Percentiles rank a stretch among this genome's conserved stretches.
Evolutionary conservation across 2,888 invertebrate genomes (phyloP).

Genomic region (Pandemis corylana): DNA sequence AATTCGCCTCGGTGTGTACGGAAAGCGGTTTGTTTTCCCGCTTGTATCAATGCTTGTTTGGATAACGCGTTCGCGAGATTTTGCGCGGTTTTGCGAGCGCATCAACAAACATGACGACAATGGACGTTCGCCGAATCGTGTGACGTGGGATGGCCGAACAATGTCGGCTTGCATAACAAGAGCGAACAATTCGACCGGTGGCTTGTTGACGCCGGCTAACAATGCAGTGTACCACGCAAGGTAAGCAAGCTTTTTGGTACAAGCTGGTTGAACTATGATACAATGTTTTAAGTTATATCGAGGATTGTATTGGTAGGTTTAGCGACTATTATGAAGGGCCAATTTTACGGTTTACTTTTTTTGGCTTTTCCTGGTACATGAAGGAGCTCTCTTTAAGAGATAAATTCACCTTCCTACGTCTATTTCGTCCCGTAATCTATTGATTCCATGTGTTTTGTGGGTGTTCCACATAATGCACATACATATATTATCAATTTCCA

Average conservation of each 20-base stretch:
- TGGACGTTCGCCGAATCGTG: slow-evolving; percentile 77
- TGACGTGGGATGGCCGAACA: slow-evolving; percentile 79
- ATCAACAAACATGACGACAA: slow-evolving; percentile 81
- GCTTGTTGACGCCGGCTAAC: slow-evolving; percentile 71
- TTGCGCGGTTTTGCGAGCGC: slow-evolving; percentile 67
- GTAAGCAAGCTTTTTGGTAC: slow-evolving; percentile 66
- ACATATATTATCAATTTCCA: no score
- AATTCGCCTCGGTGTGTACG: slow-evolving; percentile 32
- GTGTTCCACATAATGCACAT: no score
- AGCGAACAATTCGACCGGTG: slow-evolving; percentile 68
- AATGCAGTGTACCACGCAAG: slow-evolving; percentile 69
- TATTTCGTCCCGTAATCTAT: no score
- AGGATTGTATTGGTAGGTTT: slow-evolving; percentile 38
- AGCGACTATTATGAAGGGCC: slow-evolving; percentile 19
- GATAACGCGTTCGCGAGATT: slow-evolving; percentile 75
- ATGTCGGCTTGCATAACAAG: slow-evolving; percentile 78
- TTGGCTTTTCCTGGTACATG: no score
- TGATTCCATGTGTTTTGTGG: no score
- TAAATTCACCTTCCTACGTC: no score
- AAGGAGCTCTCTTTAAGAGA: no score
- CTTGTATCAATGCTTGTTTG: slow-evolving; percentile 69
- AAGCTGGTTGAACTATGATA: slow-evolving; percentile 55
- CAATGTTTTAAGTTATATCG: slow-evolving; percentile 44
- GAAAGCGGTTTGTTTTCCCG: slow-evolving; percentile 49
- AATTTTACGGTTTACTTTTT: no score